Percentiles rank a stretch among this genome's conserved stretches.
phyloP scores from a whole-genome alignment of 2,888 invertebrate genomes.

The Cantharis rustica region DNA sequence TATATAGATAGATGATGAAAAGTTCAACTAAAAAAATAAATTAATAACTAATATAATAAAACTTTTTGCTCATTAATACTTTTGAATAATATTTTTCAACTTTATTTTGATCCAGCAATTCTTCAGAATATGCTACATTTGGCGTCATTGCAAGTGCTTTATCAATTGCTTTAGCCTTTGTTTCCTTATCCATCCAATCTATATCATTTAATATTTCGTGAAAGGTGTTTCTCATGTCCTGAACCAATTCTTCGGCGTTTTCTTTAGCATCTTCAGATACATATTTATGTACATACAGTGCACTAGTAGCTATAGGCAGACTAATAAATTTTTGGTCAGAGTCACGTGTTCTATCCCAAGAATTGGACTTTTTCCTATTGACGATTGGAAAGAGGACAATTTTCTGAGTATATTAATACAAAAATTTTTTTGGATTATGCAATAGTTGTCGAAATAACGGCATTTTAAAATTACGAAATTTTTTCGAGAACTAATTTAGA shows the following conservation, averaged over 20 bases:
- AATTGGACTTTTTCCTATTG: too few relatives aligned
- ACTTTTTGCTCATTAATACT: slow-evolving; percentile 50
- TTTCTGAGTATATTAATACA: too few relatives aligned
- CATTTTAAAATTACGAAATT: too few relatives aligned
- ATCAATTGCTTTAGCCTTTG: background rate
- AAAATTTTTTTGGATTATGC: too few relatives aligned
- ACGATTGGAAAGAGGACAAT: too few relatives aligned
- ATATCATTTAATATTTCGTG: slow-evolving; percentile 76
- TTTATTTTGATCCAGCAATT: slow-evolving; percentile 62
- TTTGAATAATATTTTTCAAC: slow-evolving; percentile 70
- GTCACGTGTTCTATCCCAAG: too few relatives aligned
- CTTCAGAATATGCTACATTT: slow-evolving; percentile 55
- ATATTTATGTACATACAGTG: slow-evolving; percentile 79
- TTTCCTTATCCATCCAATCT: slow-evolving; percentile 87
- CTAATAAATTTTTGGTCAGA: slow-evolving; percentile 52
- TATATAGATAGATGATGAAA: slow-evolving; percentile 42
- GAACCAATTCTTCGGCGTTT: slow-evolving; percentile 85
- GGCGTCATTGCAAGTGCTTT: slow-evolving; percentile 73
- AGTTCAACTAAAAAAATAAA: slow-evolving; percentile 52
- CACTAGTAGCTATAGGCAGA: slow-evolving; percentile 71
- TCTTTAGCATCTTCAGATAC: slow-evolving; percentile 83
- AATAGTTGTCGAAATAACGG: too few relatives aligned
- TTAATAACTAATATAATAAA: slow-evolving; percentile 26
- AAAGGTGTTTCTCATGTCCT: slow-evolving; percentile 82
- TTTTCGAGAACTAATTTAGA: too few relatives aligned